Conservation (phyloP, 2,113 vertebrate species). For the Hippopotamus amphibius region DNA sequence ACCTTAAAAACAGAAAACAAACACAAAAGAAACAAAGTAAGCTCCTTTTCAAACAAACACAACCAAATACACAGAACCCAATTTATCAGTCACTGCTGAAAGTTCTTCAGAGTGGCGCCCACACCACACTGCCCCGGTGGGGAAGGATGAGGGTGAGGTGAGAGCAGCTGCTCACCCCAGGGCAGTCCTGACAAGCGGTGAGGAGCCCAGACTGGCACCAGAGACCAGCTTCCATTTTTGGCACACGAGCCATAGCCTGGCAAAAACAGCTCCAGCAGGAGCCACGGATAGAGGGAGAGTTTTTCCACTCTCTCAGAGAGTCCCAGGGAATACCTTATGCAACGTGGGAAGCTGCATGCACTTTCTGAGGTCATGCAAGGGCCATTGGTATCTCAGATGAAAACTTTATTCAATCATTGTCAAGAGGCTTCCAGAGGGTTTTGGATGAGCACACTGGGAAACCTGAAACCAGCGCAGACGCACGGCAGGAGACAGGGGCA, state of each 20-base stretch:
- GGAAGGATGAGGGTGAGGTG: neutral
- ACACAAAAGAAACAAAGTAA: neutral
- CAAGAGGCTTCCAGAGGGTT: neutral
- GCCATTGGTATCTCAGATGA: neutral
- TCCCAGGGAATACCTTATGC: conserved; percentile 45
- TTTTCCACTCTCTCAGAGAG: conserved; percentile 18
- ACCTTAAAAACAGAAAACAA: neutral
- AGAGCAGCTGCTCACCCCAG: neutral
- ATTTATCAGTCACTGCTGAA: neutral
- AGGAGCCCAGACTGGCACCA: conserved; percentile 1
- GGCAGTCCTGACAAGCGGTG: neutral
- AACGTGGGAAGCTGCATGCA: neutral
- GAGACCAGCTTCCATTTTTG: conserved; percentile 54
- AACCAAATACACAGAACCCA: neutral
- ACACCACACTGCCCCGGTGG: neutral
- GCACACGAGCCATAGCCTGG: conserved; percentile 5
- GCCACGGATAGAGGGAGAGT: neutral
- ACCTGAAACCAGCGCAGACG: neutral
- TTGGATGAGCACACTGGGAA: neutral
- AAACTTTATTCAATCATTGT: neutral
- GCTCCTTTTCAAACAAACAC: neutral
- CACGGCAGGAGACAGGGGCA: neutral
- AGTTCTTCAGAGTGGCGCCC: neutral
- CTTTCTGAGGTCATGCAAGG: neutral
- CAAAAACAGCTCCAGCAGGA: neutral